Conservation (phyloP, 2,888 invertebrate genomes). For the Isoperla grammatica region DNA sequence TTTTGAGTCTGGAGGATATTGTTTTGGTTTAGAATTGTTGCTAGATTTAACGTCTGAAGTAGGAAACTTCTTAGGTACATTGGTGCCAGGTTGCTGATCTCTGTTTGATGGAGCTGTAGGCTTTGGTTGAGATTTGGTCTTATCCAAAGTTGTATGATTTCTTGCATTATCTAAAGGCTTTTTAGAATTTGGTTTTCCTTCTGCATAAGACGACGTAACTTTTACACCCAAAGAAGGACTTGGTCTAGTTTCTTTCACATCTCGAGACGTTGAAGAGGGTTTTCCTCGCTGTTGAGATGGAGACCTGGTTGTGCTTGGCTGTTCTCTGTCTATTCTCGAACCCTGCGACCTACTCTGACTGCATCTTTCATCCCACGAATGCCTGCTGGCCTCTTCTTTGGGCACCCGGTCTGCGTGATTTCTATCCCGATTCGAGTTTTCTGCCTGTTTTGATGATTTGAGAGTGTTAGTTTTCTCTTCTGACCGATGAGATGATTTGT, state of each 20-base stretch:
- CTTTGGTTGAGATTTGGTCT: no score
- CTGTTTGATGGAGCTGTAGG: no score
- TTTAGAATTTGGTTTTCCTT: conserved; percentile 1
- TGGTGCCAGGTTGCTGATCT: neutral
- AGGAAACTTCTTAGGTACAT: no score
- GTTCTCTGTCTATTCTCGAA: neutral
- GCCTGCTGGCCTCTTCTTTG: neutral
- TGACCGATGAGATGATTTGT: neutral
- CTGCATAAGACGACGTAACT: neutral
- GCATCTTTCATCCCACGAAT: neutral
- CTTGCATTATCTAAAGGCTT: neutral
- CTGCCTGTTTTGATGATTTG: neutral
- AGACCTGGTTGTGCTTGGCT: neutral
- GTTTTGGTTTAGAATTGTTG: conserved; percentile 4
- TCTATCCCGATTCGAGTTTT: neutral
- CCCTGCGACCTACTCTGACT: no score
- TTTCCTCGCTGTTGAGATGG: no score
- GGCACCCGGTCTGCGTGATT: neutral
- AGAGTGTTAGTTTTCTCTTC: neutral
- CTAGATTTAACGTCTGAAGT: neutral
- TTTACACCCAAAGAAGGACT: neutral
- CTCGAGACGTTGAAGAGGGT: no score
- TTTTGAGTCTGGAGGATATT: conserved; percentile 7
- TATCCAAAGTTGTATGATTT: neutral
- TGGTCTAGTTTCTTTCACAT: neutral